Evolutionary conservation across 2,888 invertebrate genomes (phyloP), one percentile per base, ranked within the genome.

Genomic region (Tortrix viridana): DNA sequence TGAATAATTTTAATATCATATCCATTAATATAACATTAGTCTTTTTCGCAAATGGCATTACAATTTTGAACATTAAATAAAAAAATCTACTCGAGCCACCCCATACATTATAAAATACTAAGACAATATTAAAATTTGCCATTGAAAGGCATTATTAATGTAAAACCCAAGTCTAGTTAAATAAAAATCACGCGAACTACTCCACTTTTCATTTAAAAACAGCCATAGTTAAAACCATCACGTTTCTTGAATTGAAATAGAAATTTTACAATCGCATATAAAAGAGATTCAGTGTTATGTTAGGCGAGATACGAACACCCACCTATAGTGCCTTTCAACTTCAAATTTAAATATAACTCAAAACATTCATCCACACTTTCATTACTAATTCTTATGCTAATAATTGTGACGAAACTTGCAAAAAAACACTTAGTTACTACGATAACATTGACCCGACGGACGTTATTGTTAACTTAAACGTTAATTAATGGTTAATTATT

Each of bases 21-120:
- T 73, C 73, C 74, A 83, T 80, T 82, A 81, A 80, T 81, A 80
- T 81, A 83, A 84, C 85, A 89, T 90, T 89, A 90, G 91, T 91
- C 90, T 90, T 91, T 85, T 86, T 80, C 82, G 77, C 81, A 85
- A 84, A 91, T 91, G 91, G 91, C 91, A 90, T 84, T 86, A 85
- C 80, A 88, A 85, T 86, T 86, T 87, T 89, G 88, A 91, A 91
- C 87, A 89, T 88, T 87, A 86, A 82, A 85, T 81, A 82, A 74
- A 75, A 77, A 74, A 69, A 70, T 77, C 78, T 81, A 81, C 76
- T 78, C 22, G 20, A 50, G 26, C 18, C 50, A 20, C 41, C 19
- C 50, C 50, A 53, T 38, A 52, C 52, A 38, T 26, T 52, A 16
- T 53, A 41, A 41, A 41, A 43, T 23, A 19, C 52, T 4, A 9